Evolutionary conservation across 2,888 invertebrate species (phyloP).

Genomic region (Apodemia duryi): DNA sequence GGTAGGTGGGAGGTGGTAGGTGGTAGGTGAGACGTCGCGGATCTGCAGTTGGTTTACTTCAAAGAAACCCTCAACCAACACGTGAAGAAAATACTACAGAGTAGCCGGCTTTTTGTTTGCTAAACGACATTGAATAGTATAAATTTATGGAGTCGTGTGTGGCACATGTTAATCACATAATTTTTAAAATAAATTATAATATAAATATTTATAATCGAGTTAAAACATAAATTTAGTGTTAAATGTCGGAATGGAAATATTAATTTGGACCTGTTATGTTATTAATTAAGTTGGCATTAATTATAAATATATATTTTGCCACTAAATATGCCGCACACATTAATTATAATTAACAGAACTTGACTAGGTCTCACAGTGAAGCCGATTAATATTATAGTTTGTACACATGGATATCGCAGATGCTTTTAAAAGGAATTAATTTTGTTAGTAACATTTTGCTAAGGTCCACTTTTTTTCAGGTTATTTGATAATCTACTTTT

Average conservation of each 20-base stretch:
- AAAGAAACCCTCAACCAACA: no score
- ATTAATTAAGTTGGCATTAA: slow-evolving; percentile 1
- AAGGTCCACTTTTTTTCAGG: no score
- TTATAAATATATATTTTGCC: slow-evolving; percentile 1
- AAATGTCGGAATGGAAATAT: not conserved
- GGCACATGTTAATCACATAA: not conserved
- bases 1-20: no score
- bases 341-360: slow-evolving; percentile 1
- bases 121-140: no score
- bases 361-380: not conserved
- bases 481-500: no score
- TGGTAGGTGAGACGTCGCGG: no score
- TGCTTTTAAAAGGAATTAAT: no score
- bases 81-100: no score
- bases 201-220: not conserved
- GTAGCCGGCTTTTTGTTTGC: no score
- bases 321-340: not conserved
- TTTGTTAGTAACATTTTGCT: no score
- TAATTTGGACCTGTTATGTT: not conserved
- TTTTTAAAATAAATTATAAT: not conserved
- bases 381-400: not conserved
- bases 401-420: not conserved
- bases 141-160: not conserved
- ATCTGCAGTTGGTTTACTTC: no score
- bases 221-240: not conserved